These are phyloP conservation scores for Sesamia nonagrioides DNA, from an alignment of 1,140 invertebrate species.

Conservation along the genomic window DNA sequence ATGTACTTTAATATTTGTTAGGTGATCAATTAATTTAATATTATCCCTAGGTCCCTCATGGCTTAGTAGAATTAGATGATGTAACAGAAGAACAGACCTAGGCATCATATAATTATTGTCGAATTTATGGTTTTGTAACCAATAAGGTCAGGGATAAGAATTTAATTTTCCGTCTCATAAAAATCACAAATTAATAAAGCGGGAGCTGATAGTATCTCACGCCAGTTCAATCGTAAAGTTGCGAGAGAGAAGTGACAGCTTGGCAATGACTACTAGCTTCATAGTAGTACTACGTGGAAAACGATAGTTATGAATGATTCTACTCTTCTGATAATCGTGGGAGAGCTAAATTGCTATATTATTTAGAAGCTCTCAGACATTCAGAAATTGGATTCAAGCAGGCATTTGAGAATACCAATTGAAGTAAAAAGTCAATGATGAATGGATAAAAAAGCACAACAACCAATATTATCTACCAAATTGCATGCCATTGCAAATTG, in stretches of 20 bases:
- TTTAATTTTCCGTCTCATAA: constrained; percentile 4
- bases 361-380: not conserved
- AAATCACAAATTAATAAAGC: constrained; percentile 36
- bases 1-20: not conserved
- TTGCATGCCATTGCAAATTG: not conserved
- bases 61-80: not conserved
- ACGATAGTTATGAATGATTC: constrained; percentile 33
- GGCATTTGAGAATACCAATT: not conserved
- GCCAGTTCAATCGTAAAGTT: constrained; percentile 36
- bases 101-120: not conserved
- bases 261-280: constrained; percentile 27
- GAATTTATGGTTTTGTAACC: not conserved
- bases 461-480: not conserved
- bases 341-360: constrained; percentile 1
- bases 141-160: not conserved
- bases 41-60: not conserved
- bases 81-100: not conserved
- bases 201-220: constrained; percentile 4
- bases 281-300: constrained; percentile 40
- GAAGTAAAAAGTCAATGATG: not conserved
- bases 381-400: not conserved
- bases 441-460: constrained; percentile 2
- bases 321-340: constrained; percentile 26
- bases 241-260: constrained; percentile 38
- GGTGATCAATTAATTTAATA: not conserved